phyloP scores from a whole-genome alignment of 2,888 invertebrate species.

The Meandrusa payeni region DNA sequence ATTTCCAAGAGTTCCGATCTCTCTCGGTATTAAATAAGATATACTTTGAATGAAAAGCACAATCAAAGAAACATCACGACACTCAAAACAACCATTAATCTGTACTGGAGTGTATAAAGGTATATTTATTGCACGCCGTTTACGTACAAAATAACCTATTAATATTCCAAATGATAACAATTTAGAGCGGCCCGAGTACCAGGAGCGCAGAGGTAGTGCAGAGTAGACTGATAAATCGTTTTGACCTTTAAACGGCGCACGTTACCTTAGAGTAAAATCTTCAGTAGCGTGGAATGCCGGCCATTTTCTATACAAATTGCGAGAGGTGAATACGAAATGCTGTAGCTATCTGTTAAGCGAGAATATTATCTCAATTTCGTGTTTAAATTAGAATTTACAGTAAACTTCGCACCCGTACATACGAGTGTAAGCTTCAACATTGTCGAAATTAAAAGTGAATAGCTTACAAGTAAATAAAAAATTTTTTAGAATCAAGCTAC shows the following conservation, averaged over 20 bases:
- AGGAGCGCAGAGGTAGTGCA: conserved; percentile 43
- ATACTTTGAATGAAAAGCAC: conserved; percentile 24
- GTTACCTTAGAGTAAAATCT: conserved; percentile 24
- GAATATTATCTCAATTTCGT: too few relatives aligned
- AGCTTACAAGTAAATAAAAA: too few relatives aligned
- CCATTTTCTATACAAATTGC: conserved; percentile 22
- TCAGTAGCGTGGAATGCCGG: conserved; percentile 19
- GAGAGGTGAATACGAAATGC: conserved; percentile 18
- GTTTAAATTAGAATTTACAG: too few relatives aligned
- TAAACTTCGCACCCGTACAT: too few relatives aligned
- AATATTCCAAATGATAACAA: conserved; percentile 68
- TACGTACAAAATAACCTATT: conserved; percentile 65
- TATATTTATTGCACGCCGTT: conserved; percentile 56
- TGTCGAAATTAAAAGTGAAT: too few relatives aligned
- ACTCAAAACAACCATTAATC: conserved; percentile 47
- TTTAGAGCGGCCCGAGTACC: conserved; percentile 50
- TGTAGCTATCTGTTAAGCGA: conserved; percentile 7
- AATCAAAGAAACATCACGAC: conserved; percentile 18
- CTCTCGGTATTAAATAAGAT: conserved; percentile 3
- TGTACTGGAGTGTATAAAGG: conserved; percentile 33
- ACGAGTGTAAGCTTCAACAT: too few relatives aligned
- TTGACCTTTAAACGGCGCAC: conserved; percentile 40
- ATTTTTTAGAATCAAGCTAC: too few relatives aligned
- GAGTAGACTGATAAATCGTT: conserved; percentile 45
- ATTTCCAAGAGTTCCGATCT: background rate